Conservation (phyloP, 2,797 vertebrate species). For the Hemitrygon akajei region DNA sequence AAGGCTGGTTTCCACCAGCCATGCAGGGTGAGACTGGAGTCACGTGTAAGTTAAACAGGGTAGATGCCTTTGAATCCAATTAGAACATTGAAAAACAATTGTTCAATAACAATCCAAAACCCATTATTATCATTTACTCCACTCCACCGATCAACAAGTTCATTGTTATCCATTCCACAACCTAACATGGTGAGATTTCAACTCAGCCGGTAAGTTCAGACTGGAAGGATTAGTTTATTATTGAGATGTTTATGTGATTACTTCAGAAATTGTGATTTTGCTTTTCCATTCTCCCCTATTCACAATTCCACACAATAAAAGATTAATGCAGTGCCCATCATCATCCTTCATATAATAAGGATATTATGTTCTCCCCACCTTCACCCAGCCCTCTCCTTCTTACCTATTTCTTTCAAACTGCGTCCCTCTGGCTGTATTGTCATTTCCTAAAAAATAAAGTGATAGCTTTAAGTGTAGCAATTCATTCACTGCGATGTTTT, state of each 20-base stretch:
- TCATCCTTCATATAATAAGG: neutral
- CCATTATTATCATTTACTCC: neutral
- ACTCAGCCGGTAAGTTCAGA: too few relatives aligned
- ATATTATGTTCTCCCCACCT: too few relatives aligned
- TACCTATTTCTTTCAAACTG: too few relatives aligned
- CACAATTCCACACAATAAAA: neutral
- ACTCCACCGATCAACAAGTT: neutral
- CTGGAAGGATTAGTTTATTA: neutral
- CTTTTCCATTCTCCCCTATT: neutral
- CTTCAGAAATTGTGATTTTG: neutral
- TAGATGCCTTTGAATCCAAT: neutral
- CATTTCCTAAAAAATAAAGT: too few relatives aligned
- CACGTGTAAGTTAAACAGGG: neutral
- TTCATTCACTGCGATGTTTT: too few relatives aligned
- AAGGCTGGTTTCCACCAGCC: neutral
- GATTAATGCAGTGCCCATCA: neutral
- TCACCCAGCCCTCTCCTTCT: too few relatives aligned
- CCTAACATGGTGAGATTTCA: neutral
- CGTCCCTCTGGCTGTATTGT: too few relatives aligned
- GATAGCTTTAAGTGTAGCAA: too few relatives aligned
- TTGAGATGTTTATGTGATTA: neutral
- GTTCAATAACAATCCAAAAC: neutral
- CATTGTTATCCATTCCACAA: neutral
- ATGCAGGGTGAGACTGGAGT: neutral
- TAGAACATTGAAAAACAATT: neutral